Evolutionary conservation across 2,888 invertebrate genomes (phyloP), one percentile per base, ranked within the genome.

Genomic region (Muscina levida): DNA sequence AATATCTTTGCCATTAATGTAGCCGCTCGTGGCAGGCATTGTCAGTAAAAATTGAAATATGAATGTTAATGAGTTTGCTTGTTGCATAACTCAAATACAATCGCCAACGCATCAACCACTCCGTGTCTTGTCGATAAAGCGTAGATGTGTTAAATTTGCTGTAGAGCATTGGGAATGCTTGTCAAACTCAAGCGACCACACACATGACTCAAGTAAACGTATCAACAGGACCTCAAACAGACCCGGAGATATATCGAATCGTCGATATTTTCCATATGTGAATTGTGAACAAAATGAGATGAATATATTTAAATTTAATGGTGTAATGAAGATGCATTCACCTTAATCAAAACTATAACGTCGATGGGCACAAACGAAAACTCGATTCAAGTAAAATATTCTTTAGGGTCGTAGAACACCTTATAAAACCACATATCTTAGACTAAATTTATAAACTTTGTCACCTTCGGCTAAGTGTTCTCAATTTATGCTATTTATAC

Each of bases 61-160:
- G 57, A 1, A 31, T 39, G 26, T 37, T 72, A 72, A 72, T 72
- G 72, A 65, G 53, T 53, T 51, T 56, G 51, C 4, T 22, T 66
- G 31, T 46, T 56, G 44, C 66, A 66, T 37, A 13, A 24, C 26
- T 13, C 26, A 3, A 48, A 48, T 17, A 31, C 31, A 57, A 15
- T 8, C 17, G 22, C 53, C 10, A 53, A 6, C n/a, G 37, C 26
- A 26, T n/a, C 44, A 31, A 44, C 11, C 44, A 3, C 6, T 2
- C n/a, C 56, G 15, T 13, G 44, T 44, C 13, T 22, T 51, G 22
- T 8, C 31, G 31, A 31, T 53, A 22, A n/a, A n/a, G n/a, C 13
- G 10, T 53, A 24, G 10, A 10, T 22, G 53, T 24, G 53, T 22
- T 46, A 22, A 53, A 13, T 24, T 24, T 22, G 24, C 53, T 22